phyloP scores from a whole-genome alignment of 2,888 invertebrate species.

The Junonia oenone region DNA sequence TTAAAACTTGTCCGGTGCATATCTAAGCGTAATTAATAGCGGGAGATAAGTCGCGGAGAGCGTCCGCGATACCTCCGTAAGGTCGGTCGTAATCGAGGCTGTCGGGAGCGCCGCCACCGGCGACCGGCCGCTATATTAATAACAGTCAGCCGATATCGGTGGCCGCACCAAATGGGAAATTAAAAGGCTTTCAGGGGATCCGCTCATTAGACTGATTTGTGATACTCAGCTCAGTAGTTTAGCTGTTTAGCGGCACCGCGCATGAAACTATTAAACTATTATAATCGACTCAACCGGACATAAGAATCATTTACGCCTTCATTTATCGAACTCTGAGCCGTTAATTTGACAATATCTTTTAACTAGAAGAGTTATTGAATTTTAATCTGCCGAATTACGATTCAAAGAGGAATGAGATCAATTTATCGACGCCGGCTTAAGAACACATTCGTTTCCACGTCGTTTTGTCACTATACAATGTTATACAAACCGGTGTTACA shows the following conservation, averaged over 20 bases:
- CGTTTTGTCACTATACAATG: slow-evolving; percentile 17
- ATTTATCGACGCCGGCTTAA: slow-evolving; percentile 10
- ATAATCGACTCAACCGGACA: slow-evolving; percentile 59
- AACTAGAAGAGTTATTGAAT: slow-evolving; percentile 14
- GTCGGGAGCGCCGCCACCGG: slow-evolving; percentile 63
- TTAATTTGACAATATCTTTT: slow-evolving; percentile 41
- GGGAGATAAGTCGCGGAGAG: slow-evolving; percentile 66
- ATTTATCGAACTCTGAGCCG: slow-evolving; percentile 49
- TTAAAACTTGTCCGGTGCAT: slow-evolving; percentile 75
- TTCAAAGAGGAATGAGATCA: slow-evolving; percentile 8
- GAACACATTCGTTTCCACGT: slow-evolving; percentile 16
- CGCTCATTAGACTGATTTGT: slow-evolving; percentile 75
- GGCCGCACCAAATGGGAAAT: slow-evolving; percentile 74
- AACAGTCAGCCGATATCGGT: slow-evolving; percentile 70
- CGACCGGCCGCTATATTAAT: slow-evolving; percentile 67
- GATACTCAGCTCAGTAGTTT: slow-evolving; percentile 50
- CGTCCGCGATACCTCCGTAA: slow-evolving; percentile 55
- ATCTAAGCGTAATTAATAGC: slow-evolving; percentile 76
- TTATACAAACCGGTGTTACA: slow-evolving; percentile 23
- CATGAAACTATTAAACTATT: slow-evolving; percentile 67
- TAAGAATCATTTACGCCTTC: slow-evolving; percentile 54
- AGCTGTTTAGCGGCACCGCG: slow-evolving; percentile 63
- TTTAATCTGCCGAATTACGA: slow-evolving; percentile 10
- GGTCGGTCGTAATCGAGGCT: slow-evolving; percentile 58
- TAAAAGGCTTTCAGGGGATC: slow-evolving; percentile 76